phyloP scores from a whole-genome alignment of 2,113 vertebrate genomes.

The Neolamprologus ventralis region DNA sequence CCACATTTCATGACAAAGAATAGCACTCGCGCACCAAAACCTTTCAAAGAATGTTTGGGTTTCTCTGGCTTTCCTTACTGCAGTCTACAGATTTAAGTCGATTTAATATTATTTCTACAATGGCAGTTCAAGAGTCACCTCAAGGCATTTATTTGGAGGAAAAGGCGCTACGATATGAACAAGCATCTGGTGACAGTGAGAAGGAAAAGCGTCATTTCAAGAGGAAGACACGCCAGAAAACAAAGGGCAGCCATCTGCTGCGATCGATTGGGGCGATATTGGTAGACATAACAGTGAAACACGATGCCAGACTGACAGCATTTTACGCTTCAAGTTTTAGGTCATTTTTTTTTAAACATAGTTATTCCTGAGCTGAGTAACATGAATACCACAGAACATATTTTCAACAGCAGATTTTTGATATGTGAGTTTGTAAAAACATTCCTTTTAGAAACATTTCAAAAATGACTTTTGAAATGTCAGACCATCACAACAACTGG shows the following conservation, averaged over 20 bases:
- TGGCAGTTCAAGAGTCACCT: background rate
- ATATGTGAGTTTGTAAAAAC: background rate
- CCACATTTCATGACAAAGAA: background rate
- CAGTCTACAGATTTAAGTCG: background rate
- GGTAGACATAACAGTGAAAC: background rate
- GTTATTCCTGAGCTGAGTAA: background rate
- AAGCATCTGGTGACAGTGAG: background rate
- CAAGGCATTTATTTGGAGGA: background rate
- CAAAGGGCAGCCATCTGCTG: background rate
- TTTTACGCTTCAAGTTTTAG: background rate
- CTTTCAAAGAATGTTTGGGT: background rate
- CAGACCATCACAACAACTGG: background rate
- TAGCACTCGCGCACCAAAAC: rapidly evolving
- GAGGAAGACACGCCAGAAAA: background rate
- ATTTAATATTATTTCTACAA: background rate
- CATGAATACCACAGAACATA: background rate
- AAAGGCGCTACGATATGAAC: background rate
- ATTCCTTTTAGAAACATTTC: background rate
- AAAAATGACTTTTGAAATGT: background rate
- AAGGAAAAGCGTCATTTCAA: background rate
- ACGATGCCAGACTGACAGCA: background rate
- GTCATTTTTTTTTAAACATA: background rate
- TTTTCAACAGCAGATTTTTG: background rate
- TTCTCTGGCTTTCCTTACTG: background rate
- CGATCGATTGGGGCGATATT: rapidly evolving